phyloP scores from a whole-genome alignment of 1,140 invertebrate species.

The Platyscapa corneri region DNA sequence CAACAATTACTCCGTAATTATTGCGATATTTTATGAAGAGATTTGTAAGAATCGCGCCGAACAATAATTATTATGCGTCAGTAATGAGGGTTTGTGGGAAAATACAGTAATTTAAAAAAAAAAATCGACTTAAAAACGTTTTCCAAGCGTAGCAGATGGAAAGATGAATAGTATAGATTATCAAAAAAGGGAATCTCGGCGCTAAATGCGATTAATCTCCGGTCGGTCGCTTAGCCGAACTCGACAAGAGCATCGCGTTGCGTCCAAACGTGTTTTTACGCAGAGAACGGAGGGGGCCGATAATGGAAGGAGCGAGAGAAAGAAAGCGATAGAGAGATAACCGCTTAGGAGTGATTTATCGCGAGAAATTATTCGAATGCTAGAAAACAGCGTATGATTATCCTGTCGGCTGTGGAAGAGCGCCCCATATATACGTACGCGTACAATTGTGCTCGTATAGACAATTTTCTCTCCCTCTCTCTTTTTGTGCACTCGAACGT shows the following conservation, averaged over 20 bases:
- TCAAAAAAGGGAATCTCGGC: slow-evolving; percentile 39
- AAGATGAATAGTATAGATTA: slow-evolving; percentile 40
- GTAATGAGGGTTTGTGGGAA: neutral
- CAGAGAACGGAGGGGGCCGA: slow-evolving; percentile 6
- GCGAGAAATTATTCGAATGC: slow-evolving; percentile 73
- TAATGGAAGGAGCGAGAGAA: neutral
- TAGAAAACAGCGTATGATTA: slow-evolving; percentile 73
- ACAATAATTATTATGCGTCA: slow-evolving; percentile 28
- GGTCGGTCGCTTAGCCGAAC: slow-evolving; percentile 22
- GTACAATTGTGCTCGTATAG: neutral
- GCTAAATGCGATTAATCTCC: slow-evolving; percentile 49
- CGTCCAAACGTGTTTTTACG: slow-evolving; percentile 70
- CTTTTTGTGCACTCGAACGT: too few relatives aligned
- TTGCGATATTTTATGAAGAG: slow-evolving; percentile 14
- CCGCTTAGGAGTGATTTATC: slow-evolving; percentile 73
- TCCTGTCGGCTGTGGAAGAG: slow-evolving; percentile 55
- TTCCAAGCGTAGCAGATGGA: slow-evolving; percentile 30
- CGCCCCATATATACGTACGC: neutral
- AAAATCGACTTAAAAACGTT: slow-evolving; percentile 12
- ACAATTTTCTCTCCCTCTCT: too few relatives aligned
- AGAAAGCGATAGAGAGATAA: slow-evolving; percentile 55
- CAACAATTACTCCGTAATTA: slow-evolving; percentile 15
- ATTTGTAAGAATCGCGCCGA: neutral
- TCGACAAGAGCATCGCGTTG: slow-evolving; percentile 47
- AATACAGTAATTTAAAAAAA: slow-evolving; percentile 35